A percentile compares a stretch with the other conserved stretches of the same genome.
phyloP scores from a whole-genome alignment of 2,888 invertebrate genomes.

The Pheosia tremula region DNA sequence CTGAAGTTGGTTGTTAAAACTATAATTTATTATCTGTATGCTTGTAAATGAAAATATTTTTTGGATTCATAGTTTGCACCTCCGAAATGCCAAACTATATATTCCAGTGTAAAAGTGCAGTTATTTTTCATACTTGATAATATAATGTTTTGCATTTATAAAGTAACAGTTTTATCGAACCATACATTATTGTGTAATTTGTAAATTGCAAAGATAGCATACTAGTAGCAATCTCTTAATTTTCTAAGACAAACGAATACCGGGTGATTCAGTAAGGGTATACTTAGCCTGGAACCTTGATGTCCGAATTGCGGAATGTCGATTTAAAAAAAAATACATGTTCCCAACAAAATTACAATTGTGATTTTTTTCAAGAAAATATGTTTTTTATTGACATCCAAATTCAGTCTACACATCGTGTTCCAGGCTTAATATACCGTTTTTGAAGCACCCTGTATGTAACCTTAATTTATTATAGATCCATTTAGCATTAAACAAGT shows the following conservation, averaged over 20 bases:
- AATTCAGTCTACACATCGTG: no score
- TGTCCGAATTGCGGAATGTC: no score
- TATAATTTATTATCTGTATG: neutral
- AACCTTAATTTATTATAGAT: slow-evolving; percentile 1
- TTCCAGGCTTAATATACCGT: no score
- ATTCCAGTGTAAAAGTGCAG: slow-evolving; percentile 23
- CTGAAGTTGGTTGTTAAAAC: neutral
- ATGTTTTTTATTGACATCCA: no score
- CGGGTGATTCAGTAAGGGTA: no score
- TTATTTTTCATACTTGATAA: slow-evolving; percentile 1
- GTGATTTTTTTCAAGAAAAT: no score
- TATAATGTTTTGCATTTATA: slow-evolving; percentile 10
- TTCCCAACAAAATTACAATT: no score
- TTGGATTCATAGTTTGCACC: slow-evolving; percentile 1
- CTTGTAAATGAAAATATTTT: neutral
- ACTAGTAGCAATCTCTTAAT: no score
- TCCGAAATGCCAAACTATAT: slow-evolving; percentile 36
- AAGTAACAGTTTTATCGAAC: neutral
- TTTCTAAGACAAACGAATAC: no score
- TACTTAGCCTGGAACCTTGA: no score
- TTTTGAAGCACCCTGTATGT: neutral
- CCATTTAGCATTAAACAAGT: slow-evolving; percentile 28
- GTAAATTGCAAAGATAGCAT: slow-evolving; percentile 15
- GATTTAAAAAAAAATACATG: no score
- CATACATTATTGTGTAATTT: slow-evolving; percentile 17